Percentiles rank a stretch among this genome's conserved stretches.
phyloP scores from a whole-genome alignment of 2,797 vertebrate genomes.

The Phataginus tetradactyla region DNA sequence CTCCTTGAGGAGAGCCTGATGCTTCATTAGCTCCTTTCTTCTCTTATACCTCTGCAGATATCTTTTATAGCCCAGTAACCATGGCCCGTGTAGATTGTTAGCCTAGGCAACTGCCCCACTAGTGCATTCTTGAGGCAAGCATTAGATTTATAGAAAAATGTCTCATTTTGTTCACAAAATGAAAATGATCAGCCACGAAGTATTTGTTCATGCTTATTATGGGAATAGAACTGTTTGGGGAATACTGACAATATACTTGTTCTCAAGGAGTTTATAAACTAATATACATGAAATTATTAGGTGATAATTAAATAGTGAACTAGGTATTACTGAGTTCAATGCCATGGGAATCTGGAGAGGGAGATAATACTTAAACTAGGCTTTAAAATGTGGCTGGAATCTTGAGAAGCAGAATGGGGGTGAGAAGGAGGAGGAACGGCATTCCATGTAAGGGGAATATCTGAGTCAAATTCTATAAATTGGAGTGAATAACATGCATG shows the following conservation, averaged over 20 bases:
- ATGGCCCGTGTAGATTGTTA: not conserved
- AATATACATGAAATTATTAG: not conserved
- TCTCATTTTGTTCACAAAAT: conserved; percentile 19
- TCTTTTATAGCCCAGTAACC: not conserved
- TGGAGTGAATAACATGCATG: not conserved
- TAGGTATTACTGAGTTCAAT: not conserved
- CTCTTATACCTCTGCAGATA: not conserved
- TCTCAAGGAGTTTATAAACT: conserved; percentile 12
- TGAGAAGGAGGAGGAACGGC: not conserved
- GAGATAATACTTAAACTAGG: not conserved
- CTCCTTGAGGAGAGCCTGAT: not conserved
- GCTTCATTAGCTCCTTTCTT: not conserved
- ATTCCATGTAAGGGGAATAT: not conserved
- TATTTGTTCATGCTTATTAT: not conserved
- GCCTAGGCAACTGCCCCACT: not conserved
- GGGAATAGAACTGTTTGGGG: not conserved
- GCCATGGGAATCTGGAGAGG: not conserved
- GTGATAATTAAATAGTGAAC: not conserved
- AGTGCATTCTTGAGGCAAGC: not conserved
- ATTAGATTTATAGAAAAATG: not conserved
- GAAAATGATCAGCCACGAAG: not conserved
- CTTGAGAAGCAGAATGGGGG: not conserved
- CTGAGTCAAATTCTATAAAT: not conserved
- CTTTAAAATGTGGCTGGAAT: not conserved
- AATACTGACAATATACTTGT: not conserved